phyloP scores from a whole-genome alignment of 1,140 invertebrate species.

The Chironomus tepperi region DNA sequence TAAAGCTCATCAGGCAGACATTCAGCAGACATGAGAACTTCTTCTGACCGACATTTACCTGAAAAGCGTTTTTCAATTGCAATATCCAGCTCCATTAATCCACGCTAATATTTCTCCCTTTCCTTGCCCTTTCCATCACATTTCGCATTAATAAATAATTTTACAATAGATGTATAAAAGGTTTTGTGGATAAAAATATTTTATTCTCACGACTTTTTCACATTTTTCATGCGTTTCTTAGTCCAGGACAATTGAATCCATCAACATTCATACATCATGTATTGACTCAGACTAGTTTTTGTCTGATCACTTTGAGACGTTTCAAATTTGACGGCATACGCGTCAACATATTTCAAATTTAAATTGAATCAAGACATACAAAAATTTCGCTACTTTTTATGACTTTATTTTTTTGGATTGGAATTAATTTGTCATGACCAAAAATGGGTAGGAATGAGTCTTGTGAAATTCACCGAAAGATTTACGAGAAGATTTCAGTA shows the following conservation, averaged over 20 bases:
- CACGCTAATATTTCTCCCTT: too few species aligned
- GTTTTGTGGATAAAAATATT: not conserved
- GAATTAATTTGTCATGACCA: slow-evolving; percentile 1
- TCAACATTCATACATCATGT: too few species aligned
- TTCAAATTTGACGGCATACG: slow-evolving; percentile 16
- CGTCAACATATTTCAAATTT: slow-evolving; percentile 19
- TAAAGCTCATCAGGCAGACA: too few species aligned
- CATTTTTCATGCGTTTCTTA: not conserved
- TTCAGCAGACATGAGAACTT: too few species aligned
- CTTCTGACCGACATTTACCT: too few species aligned
- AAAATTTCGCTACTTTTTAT: not conserved
- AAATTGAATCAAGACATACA: not conserved
- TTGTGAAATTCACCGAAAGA: not conserved
- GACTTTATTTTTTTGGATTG: not conserved
- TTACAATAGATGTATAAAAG: not conserved
- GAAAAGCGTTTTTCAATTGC: too few species aligned
- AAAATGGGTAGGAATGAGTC: not conserved
- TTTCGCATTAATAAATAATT: slow-evolving; percentile 20
- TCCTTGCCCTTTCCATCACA: not conserved
- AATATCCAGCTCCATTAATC: too few species aligned
- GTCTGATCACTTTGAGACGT: not conserved
- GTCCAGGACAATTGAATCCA: not conserved
- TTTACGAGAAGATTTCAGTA: not conserved
- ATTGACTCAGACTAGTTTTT: not conserved
- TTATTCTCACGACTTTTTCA: slow-evolving; percentile 17